These are phyloP conservation scores for Hymenopus coronatus DNA, from an alignment of 2,888 invertebrate genomes.

Conservation along the genomic window DNA sequence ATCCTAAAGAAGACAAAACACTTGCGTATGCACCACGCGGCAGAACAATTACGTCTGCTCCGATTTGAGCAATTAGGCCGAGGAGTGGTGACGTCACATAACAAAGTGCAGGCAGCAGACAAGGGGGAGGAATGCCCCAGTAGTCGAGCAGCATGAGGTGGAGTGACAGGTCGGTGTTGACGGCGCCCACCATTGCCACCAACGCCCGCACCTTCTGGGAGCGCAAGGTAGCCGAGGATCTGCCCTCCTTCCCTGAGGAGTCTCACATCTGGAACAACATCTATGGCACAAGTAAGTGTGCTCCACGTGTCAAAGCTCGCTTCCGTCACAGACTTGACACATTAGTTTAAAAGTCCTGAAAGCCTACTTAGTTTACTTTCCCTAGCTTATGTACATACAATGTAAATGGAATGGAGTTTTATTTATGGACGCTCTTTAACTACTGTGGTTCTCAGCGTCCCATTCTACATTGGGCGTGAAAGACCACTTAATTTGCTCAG, in stretches of 20 bases:
- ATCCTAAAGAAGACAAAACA: too few relatives aligned
- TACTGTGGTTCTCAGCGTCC: too few relatives aligned
- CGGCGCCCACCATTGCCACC: background rate
- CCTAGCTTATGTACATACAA: too few relatives aligned
- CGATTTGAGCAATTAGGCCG: background rate
- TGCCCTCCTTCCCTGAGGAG: background rate
- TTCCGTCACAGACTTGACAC: too few relatives aligned
- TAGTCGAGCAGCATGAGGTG: background rate
- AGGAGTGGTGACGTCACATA: background rate
- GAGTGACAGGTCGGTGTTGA: background rate
- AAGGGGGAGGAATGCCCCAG: too few relatives aligned
- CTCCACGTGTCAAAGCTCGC: too few relatives aligned
- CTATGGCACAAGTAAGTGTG: conserved; percentile 24
- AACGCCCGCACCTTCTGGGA: conserved; percentile 20
- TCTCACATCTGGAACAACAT: conserved; percentile 8
- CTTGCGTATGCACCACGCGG: background rate
- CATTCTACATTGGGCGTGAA: too few relatives aligned
- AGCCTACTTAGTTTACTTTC: too few relatives aligned
- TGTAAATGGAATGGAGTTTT: too few relatives aligned
- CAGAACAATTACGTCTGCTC: background rate
- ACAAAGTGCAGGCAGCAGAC: background rate
- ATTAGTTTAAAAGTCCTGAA: too few relatives aligned
- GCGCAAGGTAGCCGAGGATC: background rate
- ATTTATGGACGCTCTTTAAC: too few relatives aligned
- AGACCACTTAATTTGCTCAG: too few relatives aligned